phyloP scores from a whole-genome alignment of 2,797 vertebrate species.

The Lerista edwardsae region DNA sequence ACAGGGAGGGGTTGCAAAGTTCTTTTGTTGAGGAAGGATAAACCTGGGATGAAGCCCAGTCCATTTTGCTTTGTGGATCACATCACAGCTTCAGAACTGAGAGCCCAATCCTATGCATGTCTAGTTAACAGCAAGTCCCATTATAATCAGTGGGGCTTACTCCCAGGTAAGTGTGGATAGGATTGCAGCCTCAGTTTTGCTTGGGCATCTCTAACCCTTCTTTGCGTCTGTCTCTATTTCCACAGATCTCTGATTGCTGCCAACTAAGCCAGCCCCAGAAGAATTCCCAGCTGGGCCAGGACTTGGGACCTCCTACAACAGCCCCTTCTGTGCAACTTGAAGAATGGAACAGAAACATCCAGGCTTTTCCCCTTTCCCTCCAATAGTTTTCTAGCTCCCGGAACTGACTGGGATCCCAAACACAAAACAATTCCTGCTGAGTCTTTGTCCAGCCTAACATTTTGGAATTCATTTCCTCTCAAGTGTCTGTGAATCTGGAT shows the following conservation, averaged over 20 bases:
- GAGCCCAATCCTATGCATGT: no score
- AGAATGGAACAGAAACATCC: background rate
- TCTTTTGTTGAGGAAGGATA: no score
- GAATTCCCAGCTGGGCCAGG: constrained; percentile 66
- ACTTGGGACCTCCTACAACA: constrained; percentile 54
- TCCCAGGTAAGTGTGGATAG: no score
- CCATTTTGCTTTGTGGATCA: background rate
- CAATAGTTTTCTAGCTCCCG: background rate
- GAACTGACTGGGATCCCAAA: background rate
- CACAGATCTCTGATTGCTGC: constrained; percentile 76
- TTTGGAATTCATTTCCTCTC: background rate
- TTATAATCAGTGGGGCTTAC: no score
- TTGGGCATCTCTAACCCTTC: constrained; percentile 28
- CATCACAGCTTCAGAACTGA: no score
- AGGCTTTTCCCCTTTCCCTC: background rate
- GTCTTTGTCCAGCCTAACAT: background rate
- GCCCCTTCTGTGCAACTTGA: no score
- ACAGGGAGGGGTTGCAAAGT: background rate
- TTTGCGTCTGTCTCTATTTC: constrained; percentile 60
- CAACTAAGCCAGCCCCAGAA: constrained; percentile 72
- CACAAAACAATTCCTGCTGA: constrained; percentile 29
- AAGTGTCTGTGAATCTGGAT: constrained; percentile 60
- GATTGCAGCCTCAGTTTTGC: background rate
- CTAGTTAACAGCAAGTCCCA: no score
- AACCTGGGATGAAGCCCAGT: no score